Base-by-base conservation (phyloP, 2,797 vertebrate genomes). In the Coreius guichenoti region DNA sequence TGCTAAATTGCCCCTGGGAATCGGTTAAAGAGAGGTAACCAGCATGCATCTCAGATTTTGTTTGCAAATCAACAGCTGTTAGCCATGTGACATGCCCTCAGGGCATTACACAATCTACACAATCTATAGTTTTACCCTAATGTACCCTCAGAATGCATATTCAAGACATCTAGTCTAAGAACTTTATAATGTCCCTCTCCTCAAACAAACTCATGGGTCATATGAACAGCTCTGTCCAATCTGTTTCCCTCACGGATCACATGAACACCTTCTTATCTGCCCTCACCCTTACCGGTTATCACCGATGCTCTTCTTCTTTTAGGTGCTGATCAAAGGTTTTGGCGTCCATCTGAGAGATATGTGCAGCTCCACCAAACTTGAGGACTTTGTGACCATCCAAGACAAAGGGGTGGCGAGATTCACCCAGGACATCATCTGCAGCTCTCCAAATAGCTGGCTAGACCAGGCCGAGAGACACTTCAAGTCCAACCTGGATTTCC, bases 321-420 rank as follows among this genome's bases (percentile, higher is more conserved):
- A 99, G 98, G 95, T 98, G 17, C 86, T 99, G 87, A 88, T 96
- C 16, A 95, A 91, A 90, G 98, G 98, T 13, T 96, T 96, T 5
- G 95, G 95, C 19, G 95, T 98, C 81, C 96, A 92, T 79, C 90
- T 99, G 80, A 93, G 69, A 76, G 92, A 95, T 92, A 91, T 98
- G 90, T 99, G 98, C 91, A 92, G 93, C 65, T 81, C 29, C 26
- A 93, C 91, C 1, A 89, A 85, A 2, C 82, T 95, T 11, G 86
- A 91, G 70, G 94, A 97, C 51, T 95, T 96, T 89, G 95, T 99
- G 75, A 94, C 1, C 0, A 94, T 97, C 85, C 85, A 90, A 0
- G 95, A 97, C 88, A 89, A 3, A 2, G 89, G 86, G 0, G 87
- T 93, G 31, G 89, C 91, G 0, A 12, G 5, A 2, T 87, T 92